Base-by-base conservation (phyloP, 2,888 invertebrate genomes). In the Lasioglossum oenotherae region DNA sequence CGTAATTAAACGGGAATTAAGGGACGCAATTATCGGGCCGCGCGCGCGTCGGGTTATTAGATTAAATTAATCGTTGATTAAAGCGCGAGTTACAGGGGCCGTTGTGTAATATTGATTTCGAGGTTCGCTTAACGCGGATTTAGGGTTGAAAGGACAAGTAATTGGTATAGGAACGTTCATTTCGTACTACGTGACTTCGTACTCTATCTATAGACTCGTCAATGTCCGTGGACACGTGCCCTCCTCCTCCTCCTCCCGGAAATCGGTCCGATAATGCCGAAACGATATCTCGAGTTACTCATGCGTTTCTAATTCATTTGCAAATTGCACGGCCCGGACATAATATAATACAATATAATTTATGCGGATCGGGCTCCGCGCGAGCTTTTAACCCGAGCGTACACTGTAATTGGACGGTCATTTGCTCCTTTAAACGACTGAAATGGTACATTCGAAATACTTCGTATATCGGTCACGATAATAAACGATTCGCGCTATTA, bases 11-110 rank as follows among this genome's bases (percentile, higher is more conserved):
- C 64, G 64, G 46, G 78, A 79, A 87, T 86, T 81, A 80, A 69
- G 57, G 82, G 67, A 46, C 64, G 78, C 82, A 78, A 87, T 87
- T 87, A 83, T 73, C 83, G 64, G 46, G n/a, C 35, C 35, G 31
- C 53, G 53, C 53, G 53, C 10, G n/a, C 31, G 80, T 71, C 69
- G 78, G 74, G 81, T 86, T 76, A 79, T 81, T 80, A 82, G 86
- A 87, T 87, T 86, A 81, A 80, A 86, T 87, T 87, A 86, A 83
- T 86, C 82, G 87, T 87, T 86, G 80, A 87, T 86, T 87, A 83
- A 82, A 83, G 74, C 86, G 53, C 74, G 74, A 80, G 77, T 78
- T 78, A 76, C 73, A 35, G 75, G 16, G 27, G 14, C 83, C 74
- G 76, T 38, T 83, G 81, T 77, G 80, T 83, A 80, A 86, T 86